Base-by-base conservation (phyloP, 2,113 vertebrate species). In the Mus musculus region DNA sequence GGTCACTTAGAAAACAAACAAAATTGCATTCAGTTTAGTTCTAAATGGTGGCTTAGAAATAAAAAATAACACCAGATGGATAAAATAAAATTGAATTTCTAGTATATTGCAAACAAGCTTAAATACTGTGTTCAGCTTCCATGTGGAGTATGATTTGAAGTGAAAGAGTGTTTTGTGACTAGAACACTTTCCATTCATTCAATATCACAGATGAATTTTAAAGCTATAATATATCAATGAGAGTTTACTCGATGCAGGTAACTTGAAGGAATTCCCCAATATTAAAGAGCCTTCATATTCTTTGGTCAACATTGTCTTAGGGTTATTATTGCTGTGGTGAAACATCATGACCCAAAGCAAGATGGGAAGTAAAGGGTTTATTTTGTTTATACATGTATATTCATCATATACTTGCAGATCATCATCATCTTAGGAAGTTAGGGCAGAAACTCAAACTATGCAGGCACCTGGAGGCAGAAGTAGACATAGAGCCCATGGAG, bases 31-130 rank as follows among this genome's bases (percentile, higher is more conserved):
- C 80, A 39, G 22, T 85, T 96, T 96, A 72, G 78, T 90, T 96
- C 94, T 97, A 95, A 96, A 95, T 71, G 75, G 42, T 93, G 94
- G 95, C 88, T 92, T 26, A 77, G 84, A 97, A 97, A 90, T 93
- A 69, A 91, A 91, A 97, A 97, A 89, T 97, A 97, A 90, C 91
- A 95, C 95, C 97, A 97, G 97, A 97, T 96, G 95, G 89, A 97
- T 85, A 94, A 96, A 97, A 97, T 97, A 95, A 96, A 94, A 96
- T 91, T 96, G 73, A 97, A 96, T 95, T 95, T 36, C 67, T 95
- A 36, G 86, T 91, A 73, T 95, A 95, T 88, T 94, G 81, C n/a
- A 96, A 97, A 95, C 80, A 97, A 97, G 88, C 46, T 97, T 96
- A 96, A 97, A 92, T 78, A 93, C 87, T 73, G 71, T 93, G 20